Evolutionary conservation across 2,797 vertebrate genomes (phyloP).

Genomic region (Lindbergichthys nudifrons): DNA sequence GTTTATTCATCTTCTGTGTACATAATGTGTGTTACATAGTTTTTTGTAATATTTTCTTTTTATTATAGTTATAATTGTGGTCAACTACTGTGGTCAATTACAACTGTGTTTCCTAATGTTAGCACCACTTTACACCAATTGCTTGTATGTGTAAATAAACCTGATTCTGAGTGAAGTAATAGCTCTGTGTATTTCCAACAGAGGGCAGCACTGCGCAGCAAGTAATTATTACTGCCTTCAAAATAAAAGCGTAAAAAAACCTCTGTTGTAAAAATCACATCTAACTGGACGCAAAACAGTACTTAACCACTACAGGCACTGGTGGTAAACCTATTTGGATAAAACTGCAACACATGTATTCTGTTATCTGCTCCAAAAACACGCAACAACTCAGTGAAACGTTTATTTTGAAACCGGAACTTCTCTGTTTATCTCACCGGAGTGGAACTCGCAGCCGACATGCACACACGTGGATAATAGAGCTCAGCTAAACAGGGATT

Average conservation of each 20-base stretch:
- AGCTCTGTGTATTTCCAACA: background rate
- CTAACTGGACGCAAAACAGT: background rate
- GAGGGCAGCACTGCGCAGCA: background rate
- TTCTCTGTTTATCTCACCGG: background rate
- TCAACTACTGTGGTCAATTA: no score
- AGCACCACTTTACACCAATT: no score
- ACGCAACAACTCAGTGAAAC: accelerated
- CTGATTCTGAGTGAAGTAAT: background rate
- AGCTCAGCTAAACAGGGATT: background rate
- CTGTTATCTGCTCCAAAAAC: background rate
- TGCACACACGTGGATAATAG: conserved; percentile 30
- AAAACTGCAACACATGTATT: accelerated
- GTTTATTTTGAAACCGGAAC: conserved; percentile 43
- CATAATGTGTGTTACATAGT: no score
- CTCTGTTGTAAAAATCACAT: accelerated
- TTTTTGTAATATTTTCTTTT: background rate
- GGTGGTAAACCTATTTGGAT: accelerated
- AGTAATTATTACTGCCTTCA: background rate
- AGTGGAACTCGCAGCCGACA: no score
- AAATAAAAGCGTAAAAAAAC: background rate
- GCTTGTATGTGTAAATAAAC: no score
- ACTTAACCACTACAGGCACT: accelerated
- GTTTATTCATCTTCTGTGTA: no score
- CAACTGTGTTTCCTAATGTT: no score
- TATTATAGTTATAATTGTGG: background rate